phyloP scores from a whole-genome alignment of 2,113 vertebrate species.

The Eptesicus fuscus region DNA sequence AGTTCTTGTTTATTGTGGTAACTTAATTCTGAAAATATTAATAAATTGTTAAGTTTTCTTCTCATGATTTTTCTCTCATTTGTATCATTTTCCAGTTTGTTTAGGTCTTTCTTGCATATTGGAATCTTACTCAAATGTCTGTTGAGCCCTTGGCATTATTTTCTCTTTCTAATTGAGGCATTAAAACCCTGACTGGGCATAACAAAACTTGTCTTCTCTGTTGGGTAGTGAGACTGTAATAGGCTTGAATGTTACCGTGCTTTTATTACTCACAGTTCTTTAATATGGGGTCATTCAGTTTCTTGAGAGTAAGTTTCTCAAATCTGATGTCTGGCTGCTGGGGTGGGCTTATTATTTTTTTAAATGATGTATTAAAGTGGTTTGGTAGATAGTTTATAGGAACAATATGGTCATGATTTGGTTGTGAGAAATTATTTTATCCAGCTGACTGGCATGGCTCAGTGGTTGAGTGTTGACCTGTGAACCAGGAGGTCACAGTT shows the following conservation, averaged over 20 bases:
- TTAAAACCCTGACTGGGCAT: not conserved
- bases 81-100: not conserved
- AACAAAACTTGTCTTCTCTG: not conserved
- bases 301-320: not conserved
- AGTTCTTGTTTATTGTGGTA: not conserved
- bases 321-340: not conserved
- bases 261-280: not conserved
- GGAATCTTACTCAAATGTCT: not conserved
- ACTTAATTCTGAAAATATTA: not conserved
- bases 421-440: not conserved
- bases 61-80: not conserved
- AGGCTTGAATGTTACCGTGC: not conserved
- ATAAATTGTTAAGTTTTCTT: not conserved
- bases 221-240: not conserved
- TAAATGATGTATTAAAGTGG: not conserved
- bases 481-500: too few species aligned
- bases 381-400: not conserved
- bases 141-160: not conserved
- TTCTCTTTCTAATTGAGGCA: not conserved
- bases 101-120: not conserved
- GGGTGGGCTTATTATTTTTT: not conserved
- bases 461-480: too few species aligned
- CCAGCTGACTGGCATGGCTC: too few species aligned
- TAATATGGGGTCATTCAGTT: not conserved
- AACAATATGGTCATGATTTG: slow-evolving; percentile 4